Percentiles rank a stretch among this genome's conserved stretches.
Evolutionary conservation across 2,113 vertebrate genomes (phyloP).

Genomic region (Osmerus eperlanus): DNA sequence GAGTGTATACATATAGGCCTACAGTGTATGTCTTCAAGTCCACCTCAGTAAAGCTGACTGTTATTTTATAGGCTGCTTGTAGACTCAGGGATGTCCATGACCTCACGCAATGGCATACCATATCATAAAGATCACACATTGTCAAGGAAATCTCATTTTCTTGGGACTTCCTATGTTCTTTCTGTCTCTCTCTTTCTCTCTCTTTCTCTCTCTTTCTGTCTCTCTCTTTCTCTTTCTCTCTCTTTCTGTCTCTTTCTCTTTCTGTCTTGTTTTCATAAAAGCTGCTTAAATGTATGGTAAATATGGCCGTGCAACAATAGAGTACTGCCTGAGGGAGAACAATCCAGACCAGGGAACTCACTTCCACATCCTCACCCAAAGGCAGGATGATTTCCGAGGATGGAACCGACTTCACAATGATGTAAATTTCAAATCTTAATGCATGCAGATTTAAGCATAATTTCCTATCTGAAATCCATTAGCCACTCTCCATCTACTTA

Average conservation of each 20-base stretch:
- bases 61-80: too few relatives aligned
- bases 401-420: constrained; percentile 26
- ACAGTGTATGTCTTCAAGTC: too few relatives aligned
- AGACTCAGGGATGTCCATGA: too few relatives aligned
- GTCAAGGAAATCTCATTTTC: background rate
- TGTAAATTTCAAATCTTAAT: constrained; percentile 52
- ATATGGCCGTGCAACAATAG: background rate
- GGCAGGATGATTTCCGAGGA: constrained; percentile 45
- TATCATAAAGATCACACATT: background rate
- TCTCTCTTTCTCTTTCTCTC: background rate
- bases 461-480: constrained; percentile 53
- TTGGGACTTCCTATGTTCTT: background rate
- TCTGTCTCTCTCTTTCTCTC: background rate
- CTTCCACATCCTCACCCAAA: constrained; percentile 24
- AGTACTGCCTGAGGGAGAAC: background rate
- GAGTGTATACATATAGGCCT: too few relatives aligned
- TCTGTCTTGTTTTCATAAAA: constrained; percentile 21
- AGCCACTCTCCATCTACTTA: constrained; percentile 35
- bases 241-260: background rate
- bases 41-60: too few relatives aligned
- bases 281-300: background rate
- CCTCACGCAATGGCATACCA: too few relatives aligned
- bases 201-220: background rate
- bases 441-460: constrained; percentile 48
- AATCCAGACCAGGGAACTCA: background rate